phyloP scores from a whole-genome alignment of 2,797 vertebrate species.

The Oreochromis mossambicus region DNA sequence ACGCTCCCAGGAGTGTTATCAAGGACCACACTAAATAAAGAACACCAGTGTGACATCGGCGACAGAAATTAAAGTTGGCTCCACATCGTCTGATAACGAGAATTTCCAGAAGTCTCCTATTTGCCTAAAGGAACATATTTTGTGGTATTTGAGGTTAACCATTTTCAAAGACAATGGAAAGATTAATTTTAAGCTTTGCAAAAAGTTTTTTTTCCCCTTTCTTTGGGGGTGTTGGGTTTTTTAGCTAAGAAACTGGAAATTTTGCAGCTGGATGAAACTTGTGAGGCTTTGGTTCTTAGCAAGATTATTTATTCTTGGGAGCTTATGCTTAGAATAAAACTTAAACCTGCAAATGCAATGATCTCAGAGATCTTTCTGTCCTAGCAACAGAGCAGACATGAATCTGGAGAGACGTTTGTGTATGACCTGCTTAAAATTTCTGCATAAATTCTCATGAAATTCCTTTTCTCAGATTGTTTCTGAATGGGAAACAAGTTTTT shows the following conservation, averaged over 20 bases:
- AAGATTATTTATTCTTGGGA: neutral
- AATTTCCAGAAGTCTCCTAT: constrained; percentile 8
- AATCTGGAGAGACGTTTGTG: neutral
- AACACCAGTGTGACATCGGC: constrained; percentile 9
- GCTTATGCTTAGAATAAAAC: neutral
- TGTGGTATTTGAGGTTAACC: constrained; percentile 34
- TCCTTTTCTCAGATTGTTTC: neutral
- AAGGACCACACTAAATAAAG: constrained; percentile 42
- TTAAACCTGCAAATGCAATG: neutral
- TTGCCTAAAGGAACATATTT: constrained; percentile 44
- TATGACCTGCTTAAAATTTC: neutral
- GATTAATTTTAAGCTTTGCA: constrained; percentile 1
- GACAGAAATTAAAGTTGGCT: constrained; percentile 34
- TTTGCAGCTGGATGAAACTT: neutral
- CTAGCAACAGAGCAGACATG: neutral
- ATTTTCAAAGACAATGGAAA: constrained; percentile 29
- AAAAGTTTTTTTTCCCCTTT: neutral
- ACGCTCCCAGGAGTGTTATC: constrained; percentile 38
- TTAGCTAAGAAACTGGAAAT: constrained; percentile 12
- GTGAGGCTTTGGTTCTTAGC: neutral
- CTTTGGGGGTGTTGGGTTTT: neutral
- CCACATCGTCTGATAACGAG: constrained; percentile 23
- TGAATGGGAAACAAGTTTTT: neutral
- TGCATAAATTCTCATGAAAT: neutral
- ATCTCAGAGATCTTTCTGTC: neutral